A percentile compares a stretch with the other conserved stretches of the same genome.
Evolutionary conservation across 2,888 invertebrate genomes (phyloP).

Genomic region (Alviniconcha strummeri): DNA sequence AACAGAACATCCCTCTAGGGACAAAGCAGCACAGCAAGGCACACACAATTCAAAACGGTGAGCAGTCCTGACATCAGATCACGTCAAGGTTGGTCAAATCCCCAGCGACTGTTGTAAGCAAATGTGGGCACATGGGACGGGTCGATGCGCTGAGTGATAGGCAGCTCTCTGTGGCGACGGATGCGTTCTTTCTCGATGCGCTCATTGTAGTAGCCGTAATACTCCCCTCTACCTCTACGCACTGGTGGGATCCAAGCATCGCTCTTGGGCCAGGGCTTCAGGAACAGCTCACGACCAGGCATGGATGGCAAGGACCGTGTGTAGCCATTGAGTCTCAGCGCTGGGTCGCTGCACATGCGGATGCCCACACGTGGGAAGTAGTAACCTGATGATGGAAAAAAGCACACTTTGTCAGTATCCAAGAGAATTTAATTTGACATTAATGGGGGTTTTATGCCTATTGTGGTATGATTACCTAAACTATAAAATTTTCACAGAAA

Average conservation of each 20-base stretch:
- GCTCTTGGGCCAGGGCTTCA: conserved; percentile 57
- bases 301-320: conserved; percentile 58
- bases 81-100: conserved; percentile 19
- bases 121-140: conserved; percentile 55
- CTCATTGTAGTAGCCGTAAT: conserved; percentile 66
- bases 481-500: no score
- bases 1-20: no score
- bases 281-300: conserved; percentile 58
- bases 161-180: conserved; percentile 52
- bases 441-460: no score
- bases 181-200: conserved; percentile 56
- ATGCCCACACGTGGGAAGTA: conserved; percentile 58
- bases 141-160: conserved; percentile 53
- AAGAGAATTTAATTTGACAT: no score
- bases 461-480: no score
- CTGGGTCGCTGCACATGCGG: conserved; percentile 51
- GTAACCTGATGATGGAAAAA: conserved; percentile 44
- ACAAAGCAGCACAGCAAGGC: no score
- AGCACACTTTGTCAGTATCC: neutral
- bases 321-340: conserved; percentile 55
- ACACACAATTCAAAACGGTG: no score
- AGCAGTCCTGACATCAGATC: no score
- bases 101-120: conserved; percentile 31
- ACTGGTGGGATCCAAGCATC: conserved; percentile 57
- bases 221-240: conserved; percentile 55